These are phyloP conservation scores for Synergus umbraculus DNA, from an alignment of 2,888 invertebrate species.

Conservation along the genomic window DNA sequence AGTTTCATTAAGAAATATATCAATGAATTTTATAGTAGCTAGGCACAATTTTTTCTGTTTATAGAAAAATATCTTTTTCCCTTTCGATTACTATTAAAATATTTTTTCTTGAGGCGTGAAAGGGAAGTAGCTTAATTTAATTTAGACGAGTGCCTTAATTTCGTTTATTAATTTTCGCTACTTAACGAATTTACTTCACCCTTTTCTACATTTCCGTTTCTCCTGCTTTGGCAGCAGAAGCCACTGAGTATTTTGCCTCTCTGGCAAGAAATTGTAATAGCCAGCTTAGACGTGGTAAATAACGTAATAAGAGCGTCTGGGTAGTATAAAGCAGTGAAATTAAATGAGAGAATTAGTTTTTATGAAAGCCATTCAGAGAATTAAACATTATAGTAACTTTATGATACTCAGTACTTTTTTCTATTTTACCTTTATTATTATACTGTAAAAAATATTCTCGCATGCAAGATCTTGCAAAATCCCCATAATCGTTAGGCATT, in stretches of 20 bases:
- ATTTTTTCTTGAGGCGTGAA: background rate
- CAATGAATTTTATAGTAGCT: background rate
- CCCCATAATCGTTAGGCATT: too few relatives aligned
- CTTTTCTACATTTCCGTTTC: slow-evolving; percentile 25
- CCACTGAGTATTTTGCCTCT: background rate
- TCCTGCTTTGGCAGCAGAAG: background rate
- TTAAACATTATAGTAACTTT: background rate
- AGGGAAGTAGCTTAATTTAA: slow-evolving; percentile 14
- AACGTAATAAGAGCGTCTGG: slow-evolving; percentile 49
- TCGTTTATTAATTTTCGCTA: slow-evolving; percentile 37
- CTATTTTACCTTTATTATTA: background rate
- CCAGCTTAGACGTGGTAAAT: slow-evolving; percentile 42
- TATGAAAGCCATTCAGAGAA: slow-evolving; percentile 46
- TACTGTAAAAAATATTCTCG: too few relatives aligned
- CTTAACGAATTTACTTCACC: slow-evolving; percentile 14
- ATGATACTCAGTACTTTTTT: background rate
- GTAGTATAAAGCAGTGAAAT: slow-evolving; percentile 56
- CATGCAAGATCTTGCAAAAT: too few relatives aligned
- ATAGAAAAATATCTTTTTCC: background rate
- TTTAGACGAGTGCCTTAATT: background rate
- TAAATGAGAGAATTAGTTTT: slow-evolving; percentile 61
- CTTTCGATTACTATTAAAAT: background rate
- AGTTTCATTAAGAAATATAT: slow-evolving; percentile 4
- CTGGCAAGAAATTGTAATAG: slow-evolving; percentile 31
- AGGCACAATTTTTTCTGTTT: background rate